Evolutionary conservation across 2,113 vertebrate species (phyloP), one percentile per base, ranked within the genome.

Genomic region (Xiphophorus couchianus): DNA sequence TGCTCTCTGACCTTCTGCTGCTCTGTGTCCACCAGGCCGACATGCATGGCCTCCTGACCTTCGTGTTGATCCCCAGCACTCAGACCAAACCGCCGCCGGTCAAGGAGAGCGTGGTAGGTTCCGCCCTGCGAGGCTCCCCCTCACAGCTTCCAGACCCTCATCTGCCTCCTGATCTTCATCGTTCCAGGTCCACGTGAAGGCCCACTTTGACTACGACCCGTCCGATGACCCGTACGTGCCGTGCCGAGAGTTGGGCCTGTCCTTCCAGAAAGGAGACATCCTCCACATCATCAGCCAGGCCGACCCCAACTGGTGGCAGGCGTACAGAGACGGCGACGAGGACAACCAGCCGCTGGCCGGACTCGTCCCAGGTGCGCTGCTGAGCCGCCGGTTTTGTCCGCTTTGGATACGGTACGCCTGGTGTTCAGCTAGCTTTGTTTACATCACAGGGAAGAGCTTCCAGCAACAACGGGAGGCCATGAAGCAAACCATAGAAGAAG

Each of bases 301-400:
- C 37, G 98, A 99, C 90, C 97, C 98, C 81, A 99, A 98, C 90
- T 99, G 98, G 98, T 99, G 98, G 98, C 98, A 99, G 86, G 97
- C 98, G 22, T 99, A 99, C 92, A 92, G 98, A 88, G 98, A 99
- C 31, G 98, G 98, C 10, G 98, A 99, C 44, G 98, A 99, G 93
- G 98, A 99, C 62, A 99, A 99, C 82, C 98, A 99, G 71, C 98
- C 98, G 1, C 84, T 99, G 10, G 98, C 98, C 25, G 98, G 98
- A 51, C 96, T 99, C 13, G 95, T 99, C 72, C 98, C 97, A 94
- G 98, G 98, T 99, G 95, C 79, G 3, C 31, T 17, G 2, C 14
- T 0, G 3, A 3, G 9, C 51, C 10, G 0, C 7, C 10, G 19
- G 22, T 9, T 58, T 25, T n/a, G 51, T 8, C 51, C 51, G 8